Percentiles rank a stretch among this genome's conserved stretches.
phyloP scores from a whole-genome alignment of 2,113 vertebrate species.

The Gambusia affinis region DNA sequence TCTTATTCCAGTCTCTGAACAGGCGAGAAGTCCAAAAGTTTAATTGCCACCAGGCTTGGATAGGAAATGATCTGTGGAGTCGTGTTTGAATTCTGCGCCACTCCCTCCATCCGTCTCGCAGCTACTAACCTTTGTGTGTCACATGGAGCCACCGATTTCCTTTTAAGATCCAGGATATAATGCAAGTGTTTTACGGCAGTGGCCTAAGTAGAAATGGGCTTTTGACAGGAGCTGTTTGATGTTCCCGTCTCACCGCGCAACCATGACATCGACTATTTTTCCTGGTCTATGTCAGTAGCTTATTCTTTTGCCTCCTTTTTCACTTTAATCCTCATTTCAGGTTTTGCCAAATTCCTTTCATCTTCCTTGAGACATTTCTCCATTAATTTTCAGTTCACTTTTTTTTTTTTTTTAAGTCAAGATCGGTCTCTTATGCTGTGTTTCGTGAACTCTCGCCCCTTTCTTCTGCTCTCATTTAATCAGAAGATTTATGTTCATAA shows the following conservation, averaged over 20 bases:
- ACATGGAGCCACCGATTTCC: conserved; percentile 1
- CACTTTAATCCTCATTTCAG: conserved; percentile 11
- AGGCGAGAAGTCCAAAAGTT: not conserved
- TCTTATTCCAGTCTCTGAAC: too few species aligned
- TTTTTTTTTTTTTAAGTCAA: not conserved
- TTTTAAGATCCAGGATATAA: conserved; percentile 14
- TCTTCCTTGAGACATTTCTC: not conserved
- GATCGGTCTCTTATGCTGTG: not conserved
- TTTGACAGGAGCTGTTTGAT: conserved; percentile 30
- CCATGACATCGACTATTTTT: not conserved
- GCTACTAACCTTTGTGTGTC: not conserved
- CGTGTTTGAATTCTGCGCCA: conserved; percentile 24
- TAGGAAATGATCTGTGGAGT: not conserved
- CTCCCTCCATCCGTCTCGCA: conserved; percentile 29
- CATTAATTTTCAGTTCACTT: not conserved
- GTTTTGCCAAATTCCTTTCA: conserved; percentile 6
- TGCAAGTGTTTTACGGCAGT: conserved; percentile 1
- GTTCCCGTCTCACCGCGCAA: conserved; percentile 13
- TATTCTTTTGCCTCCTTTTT: not conserved
- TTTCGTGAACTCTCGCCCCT: not conserved
- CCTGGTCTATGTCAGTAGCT: not conserved
- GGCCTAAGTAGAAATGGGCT: conserved; percentile 18
- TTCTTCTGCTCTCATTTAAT: not conserved
- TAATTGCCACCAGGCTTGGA: conserved; percentile 1
- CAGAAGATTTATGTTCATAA: too few species aligned